A percentile compares a stretch with the other conserved stretches of the same genome.
Evolutionary conservation across 2,113 vertebrate species (phyloP).

Genomic region (Oncorhynchus mykiss): DNA sequence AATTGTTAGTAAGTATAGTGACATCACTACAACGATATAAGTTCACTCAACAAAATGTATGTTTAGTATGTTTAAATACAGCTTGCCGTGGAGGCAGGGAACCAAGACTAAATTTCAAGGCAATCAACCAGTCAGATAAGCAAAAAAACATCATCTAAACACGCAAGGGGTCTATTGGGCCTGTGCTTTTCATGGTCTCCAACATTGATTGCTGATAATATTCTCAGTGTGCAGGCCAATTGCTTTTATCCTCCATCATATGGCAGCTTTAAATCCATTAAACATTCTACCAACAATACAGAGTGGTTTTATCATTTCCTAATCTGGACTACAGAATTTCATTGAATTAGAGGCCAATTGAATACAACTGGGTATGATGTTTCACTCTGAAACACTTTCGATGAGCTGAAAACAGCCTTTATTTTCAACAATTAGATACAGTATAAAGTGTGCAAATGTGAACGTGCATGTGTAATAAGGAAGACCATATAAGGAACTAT

Average conservation of each 20-base stretch:
- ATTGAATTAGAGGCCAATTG: not conserved
- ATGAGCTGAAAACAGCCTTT: no score
- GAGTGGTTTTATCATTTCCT: not conserved
- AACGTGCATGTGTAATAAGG: no score
- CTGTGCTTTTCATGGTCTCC: not conserved
- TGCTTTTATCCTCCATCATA: not conserved
- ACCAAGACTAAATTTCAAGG: not conserved
- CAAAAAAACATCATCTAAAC: not conserved
- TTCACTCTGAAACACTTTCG: not conserved
- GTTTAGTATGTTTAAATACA: not conserved
- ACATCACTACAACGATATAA: no score
- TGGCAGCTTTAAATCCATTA: not conserved
- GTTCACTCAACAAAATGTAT: no score
- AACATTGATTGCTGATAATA: not conserved
- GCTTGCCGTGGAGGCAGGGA: not conserved
- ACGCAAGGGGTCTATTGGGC: not conserved
- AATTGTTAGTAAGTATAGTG: no score
- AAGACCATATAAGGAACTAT: no score
- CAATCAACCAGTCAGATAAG: not conserved
- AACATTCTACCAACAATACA: not conserved
- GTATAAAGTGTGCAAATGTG: no score
- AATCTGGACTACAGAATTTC: not conserved
- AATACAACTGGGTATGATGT: not conserved
- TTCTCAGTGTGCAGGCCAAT: not conserved
- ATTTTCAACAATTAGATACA: no score